A percentile compares a stretch with the other conserved stretches of the same genome.
phyloP scores from a whole-genome alignment of 2,888 invertebrate species.

The Euzophera pinguis region DNA sequence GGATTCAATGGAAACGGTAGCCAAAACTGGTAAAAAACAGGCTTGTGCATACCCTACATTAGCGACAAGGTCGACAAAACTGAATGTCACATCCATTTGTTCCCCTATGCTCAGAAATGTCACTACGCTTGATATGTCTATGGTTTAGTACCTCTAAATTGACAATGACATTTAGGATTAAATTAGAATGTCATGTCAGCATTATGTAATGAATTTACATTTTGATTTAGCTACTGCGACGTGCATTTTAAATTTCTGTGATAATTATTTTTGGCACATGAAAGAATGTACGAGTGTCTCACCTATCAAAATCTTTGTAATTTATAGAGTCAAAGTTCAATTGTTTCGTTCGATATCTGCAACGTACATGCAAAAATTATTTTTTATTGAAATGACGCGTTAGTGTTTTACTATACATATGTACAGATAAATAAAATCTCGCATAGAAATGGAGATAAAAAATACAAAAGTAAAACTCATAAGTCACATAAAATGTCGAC shows the following conservation, averaged over 20 bases:
- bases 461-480: conserved; percentile 19
- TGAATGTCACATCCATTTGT: conserved; percentile 74
- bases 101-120: conserved; percentile 74
- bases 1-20: neutral
- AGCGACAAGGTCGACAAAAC: conserved; percentile 64
- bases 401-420: neutral
- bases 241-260: neutral
- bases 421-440: neutral
- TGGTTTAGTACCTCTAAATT: conserved; percentile 73
- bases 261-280: neutral
- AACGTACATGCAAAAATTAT: too few relatives aligned
- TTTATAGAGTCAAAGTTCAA: too few relatives aligned
- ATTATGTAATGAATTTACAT: conserved; percentile 54
- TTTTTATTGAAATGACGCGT: neutral
- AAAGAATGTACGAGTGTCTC: too few relatives aligned
- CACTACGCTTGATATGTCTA: conserved; percentile 69
- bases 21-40: neutral
- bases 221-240: conserved; percentile 31
- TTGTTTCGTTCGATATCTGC: too few relatives aligned
- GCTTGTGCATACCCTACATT: conserved; percentile 49
- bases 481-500: conserved; percentile 23
- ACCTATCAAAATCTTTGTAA: too few relatives aligned
- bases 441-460: conserved; percentile 19
- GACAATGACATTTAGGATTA: conserved; percentile 74
- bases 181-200: conserved; percentile 64